Evolutionary conservation across 37 sponge, comb jelly and placozoan species (phyloP).

Genomic region (Ephydatia muelleri): DNA sequence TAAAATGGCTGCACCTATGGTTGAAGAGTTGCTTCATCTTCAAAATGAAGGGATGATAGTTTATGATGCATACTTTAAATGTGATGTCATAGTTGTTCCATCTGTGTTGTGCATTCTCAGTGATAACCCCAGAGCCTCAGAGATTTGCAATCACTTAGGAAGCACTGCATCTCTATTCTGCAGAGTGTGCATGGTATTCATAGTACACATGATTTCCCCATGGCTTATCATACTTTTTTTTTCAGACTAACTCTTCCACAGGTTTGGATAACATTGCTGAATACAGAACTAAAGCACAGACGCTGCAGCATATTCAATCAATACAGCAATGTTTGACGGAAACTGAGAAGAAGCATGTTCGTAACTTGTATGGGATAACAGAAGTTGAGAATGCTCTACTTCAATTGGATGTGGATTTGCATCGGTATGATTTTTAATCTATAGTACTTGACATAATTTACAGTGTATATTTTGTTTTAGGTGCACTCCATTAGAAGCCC

Average conservation of each 20-base stretch:
- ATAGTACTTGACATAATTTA: not conserved
- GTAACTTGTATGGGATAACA: constrained; percentile 9
- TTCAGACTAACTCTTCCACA: not conserved
- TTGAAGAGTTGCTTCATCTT: constrained; percentile 10
- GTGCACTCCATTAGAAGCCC: constrained; percentile 37
- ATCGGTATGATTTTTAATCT: not conserved
- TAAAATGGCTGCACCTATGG: constrained; percentile 14
- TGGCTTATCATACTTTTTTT: not conserved
- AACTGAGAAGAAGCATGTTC: not conserved
- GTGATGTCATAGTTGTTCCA: constrained; percentile 26
- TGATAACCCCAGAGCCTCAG: constrained; percentile 30
- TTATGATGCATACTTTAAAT: constrained; percentile 34
- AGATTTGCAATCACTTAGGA: constrained; percentile 23
- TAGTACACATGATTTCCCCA: not conserved
- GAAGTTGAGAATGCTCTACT: constrained; percentile 12
- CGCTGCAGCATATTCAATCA: not conserved
- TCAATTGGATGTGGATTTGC: constrained; percentile 3
- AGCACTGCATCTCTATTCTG: not conserved
- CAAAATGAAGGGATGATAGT: constrained; percentile 26
- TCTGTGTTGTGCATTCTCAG: constrained; percentile 27
- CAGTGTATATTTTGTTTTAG: constrained; percentile 9
- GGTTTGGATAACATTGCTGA: not conserved
- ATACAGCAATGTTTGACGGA: not conserved
- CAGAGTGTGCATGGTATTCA: constrained; percentile 19
- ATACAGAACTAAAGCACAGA: not conserved